A percentile compares a stretch with the other conserved stretches of the same genome.
phyloP scores from a whole-genome alignment of 2,113 vertebrate genomes.

The Xenus cinereus region DNA sequence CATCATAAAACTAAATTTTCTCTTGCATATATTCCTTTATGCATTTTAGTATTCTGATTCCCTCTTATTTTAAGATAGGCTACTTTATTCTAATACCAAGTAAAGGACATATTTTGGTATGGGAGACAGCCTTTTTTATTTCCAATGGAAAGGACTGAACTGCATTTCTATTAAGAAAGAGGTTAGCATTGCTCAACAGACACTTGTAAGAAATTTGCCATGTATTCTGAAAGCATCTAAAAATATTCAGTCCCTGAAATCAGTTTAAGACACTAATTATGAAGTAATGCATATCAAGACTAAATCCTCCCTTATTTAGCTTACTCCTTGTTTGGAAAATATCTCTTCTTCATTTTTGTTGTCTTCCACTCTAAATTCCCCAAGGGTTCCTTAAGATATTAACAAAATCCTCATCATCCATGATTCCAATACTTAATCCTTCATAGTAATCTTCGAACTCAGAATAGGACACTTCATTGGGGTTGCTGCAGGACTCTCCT shows the following conservation, averaged over 20 bases:
- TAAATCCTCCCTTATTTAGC: neutral
- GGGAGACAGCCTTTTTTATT: neutral
- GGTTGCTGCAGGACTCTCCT: constrained; percentile 63
- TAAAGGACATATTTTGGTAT: neutral
- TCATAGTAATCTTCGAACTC: constrained; percentile 87
- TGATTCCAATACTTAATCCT: constrained; percentile 78
- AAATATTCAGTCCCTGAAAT: neutral
- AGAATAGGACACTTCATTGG: constrained; percentile 74
- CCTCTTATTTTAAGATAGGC: neutral
- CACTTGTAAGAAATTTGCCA: neutral
- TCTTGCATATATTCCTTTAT: neutral
- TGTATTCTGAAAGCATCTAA: neutral
- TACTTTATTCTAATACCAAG: neutral
- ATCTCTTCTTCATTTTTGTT: neutral
- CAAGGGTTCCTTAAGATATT: constrained; percentile 75
- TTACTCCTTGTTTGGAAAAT: neutral
- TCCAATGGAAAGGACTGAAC: neutral
- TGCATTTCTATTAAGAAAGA: neutral
- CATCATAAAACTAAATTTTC: neutral
- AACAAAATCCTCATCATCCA: constrained; percentile 76
- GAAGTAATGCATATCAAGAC: neutral
- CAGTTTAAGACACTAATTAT: neutral
- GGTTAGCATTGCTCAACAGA: neutral
- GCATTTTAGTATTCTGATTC: constrained; percentile 2
- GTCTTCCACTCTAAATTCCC: constrained; percentile 72